phyloP scores from a whole-genome alignment of 2,888 invertebrate species.

The Maniola hyperantus region DNA sequence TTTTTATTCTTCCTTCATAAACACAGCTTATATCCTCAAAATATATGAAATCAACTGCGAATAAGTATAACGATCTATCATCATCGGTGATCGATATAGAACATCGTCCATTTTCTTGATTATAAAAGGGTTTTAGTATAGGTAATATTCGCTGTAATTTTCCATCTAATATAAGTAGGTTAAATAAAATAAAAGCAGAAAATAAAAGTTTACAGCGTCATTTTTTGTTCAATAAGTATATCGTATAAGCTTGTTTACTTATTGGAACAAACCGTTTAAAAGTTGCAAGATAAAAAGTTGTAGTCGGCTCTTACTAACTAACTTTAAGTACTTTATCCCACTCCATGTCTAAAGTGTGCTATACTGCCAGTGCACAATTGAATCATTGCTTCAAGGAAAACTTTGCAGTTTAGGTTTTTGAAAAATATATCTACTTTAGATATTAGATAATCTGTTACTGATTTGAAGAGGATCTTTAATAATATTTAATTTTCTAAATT shows the following conservation, averaged over 20 bases:
- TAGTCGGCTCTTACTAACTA: background rate
- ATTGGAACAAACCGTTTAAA: constrained; percentile 14
- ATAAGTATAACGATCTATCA: too few relatives aligned
- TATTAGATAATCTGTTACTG: too few relatives aligned
- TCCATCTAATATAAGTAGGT: too few relatives aligned
- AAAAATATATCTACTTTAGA: background rate
- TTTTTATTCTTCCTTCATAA: background rate
- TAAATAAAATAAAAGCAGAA: background rate
- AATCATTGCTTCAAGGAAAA: constrained; percentile 1
- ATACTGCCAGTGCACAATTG: background rate
- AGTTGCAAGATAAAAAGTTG: constrained; percentile 15
- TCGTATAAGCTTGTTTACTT: constrained; percentile 13
- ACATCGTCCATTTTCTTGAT: too few relatives aligned
- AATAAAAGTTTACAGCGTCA: background rate
- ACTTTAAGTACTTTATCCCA: constrained; percentile 8
- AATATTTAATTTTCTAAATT: too few relatives aligned
- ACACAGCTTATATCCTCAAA: background rate
- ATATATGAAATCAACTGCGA: background rate
- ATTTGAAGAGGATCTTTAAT: too few relatives aligned
- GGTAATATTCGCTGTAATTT: too few relatives aligned
- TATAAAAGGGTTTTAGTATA: too few relatives aligned
- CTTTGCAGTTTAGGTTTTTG: background rate
- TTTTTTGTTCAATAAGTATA: constrained; percentile 4
- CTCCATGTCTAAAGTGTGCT: constrained; percentile 8
- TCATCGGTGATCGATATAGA: background rate